Evolutionary conservation across 2,113 vertebrate genomes (phyloP).

Genomic region (Clarias magur): DNA sequence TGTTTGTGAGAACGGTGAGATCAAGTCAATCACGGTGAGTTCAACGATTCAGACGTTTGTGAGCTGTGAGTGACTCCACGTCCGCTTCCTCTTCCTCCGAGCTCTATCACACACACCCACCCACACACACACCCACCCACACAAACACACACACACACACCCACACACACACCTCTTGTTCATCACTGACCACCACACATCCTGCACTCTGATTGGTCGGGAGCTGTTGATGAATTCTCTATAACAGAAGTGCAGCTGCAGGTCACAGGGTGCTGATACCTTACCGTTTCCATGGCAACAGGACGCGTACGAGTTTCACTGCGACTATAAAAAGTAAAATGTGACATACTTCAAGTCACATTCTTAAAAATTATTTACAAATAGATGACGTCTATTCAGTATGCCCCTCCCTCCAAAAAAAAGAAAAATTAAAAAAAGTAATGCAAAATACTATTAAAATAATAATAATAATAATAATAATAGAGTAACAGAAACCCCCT

Average conservation of each 20-base stretch:
- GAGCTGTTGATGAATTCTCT: background rate
- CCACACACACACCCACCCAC: too few relatives aligned
- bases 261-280: too few relatives aligned
- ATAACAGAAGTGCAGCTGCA: background rate
- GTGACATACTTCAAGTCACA: too few relatives aligned
- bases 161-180: background rate
- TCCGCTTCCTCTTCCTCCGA: background rate
- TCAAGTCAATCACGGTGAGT: background rate
- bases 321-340: too few relatives aligned
- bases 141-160: too few relatives aligned
- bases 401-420: too few relatives aligned
- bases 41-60: constrained; percentile 2
- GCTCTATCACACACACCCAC: background rate
- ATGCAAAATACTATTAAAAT: too few relatives aligned
- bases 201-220: background rate
- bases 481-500: background rate
- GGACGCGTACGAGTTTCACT: too few relatives aligned
- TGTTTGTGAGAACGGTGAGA: background rate
- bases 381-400: too few relatives aligned
- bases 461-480: background rate
- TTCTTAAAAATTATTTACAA: too few relatives aligned
- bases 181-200: background rate
- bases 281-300: background rate
- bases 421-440: too few relatives aligned
- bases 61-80: background rate